phyloP scores from a whole-genome alignment of 2,113 vertebrate genomes.

The Catharus minimus region DNA sequence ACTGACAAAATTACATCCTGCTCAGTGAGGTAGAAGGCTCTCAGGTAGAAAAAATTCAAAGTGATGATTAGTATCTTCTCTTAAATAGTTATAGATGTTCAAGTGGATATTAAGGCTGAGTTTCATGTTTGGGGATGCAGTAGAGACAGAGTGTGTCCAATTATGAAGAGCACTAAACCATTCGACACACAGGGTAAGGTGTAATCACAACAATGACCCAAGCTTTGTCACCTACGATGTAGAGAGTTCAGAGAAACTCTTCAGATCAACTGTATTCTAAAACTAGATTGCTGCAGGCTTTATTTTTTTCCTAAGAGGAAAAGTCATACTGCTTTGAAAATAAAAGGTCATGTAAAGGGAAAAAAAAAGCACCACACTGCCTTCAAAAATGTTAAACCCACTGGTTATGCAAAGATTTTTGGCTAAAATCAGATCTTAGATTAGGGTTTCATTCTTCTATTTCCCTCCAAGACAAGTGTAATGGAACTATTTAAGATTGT shows the following conservation, averaged over 20 bases:
- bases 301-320: neutral
- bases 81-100: neutral
- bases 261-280: neutral
- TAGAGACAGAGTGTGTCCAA: too few relatives aligned
- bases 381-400: neutral
- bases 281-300: neutral
- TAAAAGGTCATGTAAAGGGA: neutral
- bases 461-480: neutral
- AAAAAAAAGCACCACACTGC: neutral
- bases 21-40: neutral
- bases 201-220: neutral
- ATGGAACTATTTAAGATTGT: neutral
- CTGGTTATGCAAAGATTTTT: neutral
- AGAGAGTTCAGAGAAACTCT: neutral
- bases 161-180: neutral
- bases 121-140: neutral
- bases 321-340: neutral
- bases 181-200: neutral
- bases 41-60: neutral
- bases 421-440: neutral
- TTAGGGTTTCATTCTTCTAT: neutral
- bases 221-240: neutral
- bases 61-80: neutral
- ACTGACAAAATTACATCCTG: neutral
- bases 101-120: neutral